Evolutionary conservation across 2,797 vertebrate species (phyloP).

Genomic region (Petrocephalus schoutedeni): DNA sequence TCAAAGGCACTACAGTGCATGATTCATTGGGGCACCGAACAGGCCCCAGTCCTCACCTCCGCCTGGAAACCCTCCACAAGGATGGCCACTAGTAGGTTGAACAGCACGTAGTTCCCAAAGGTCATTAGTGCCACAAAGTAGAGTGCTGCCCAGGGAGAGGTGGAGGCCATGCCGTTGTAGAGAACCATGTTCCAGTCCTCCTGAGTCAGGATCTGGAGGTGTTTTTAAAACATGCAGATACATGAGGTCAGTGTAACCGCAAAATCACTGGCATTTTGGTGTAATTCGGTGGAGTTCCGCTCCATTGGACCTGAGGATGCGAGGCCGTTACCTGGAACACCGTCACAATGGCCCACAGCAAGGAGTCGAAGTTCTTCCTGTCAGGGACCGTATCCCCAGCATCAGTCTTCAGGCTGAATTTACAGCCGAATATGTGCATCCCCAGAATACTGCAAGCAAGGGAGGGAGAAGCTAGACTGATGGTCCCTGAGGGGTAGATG

Average conservation of each 20-base stretch:
- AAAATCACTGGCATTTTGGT: not conserved
- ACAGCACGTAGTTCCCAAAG: slow-evolving; percentile 97
- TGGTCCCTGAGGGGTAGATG: no score
- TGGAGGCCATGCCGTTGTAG: slow-evolving; percentile 97
- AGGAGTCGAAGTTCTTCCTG: slow-evolving; percentile 92
- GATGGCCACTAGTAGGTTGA: slow-evolving; percentile 95
- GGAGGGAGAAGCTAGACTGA: not conserved
- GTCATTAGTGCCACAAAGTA: slow-evolving; percentile 99
- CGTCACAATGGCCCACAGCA: slow-evolving; percentile 94
- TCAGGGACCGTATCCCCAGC: slow-evolving; percentile 91
- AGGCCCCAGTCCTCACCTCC: slow-evolving; percentile 68
- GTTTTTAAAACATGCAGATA: not conserved
- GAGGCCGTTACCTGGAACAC: slow-evolving; percentile 80
- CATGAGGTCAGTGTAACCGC: not conserved
- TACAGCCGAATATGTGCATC: slow-evolving; percentile 97
- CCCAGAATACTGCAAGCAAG: slow-evolving; percentile 75
- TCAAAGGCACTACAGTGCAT: not conserved
- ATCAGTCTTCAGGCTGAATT: slow-evolving; percentile 92
- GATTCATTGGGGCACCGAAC: not conserved
- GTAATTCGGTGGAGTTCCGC: not conserved
- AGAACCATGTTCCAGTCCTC: slow-evolving; percentile 98
- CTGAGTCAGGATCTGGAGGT: slow-evolving; percentile 85
- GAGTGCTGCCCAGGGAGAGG: slow-evolving; percentile 88
- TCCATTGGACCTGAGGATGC: not conserved
- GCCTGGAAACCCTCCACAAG: slow-evolving; percentile 97